Conservation (phyloP, 1,140 invertebrate species). For the Drosophila carrolli region DNA sequence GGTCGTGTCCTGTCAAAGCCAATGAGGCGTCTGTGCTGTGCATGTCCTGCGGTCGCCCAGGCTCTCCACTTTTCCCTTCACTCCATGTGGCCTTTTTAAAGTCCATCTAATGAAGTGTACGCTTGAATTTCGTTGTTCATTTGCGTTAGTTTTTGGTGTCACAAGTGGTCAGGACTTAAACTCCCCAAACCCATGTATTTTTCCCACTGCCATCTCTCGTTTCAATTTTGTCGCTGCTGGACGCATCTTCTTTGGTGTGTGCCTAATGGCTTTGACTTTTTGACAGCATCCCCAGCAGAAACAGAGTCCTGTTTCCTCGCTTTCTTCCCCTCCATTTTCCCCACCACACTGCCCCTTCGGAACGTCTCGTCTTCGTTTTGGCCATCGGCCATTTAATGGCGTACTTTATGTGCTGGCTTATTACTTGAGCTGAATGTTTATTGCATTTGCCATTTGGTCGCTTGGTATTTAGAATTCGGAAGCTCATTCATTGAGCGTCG, state of each 20-base stretch:
- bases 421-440: constrained; percentile 68
- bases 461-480: constrained; percentile 28
- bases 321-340: neutral
- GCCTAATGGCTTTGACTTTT: constrained; percentile 83
- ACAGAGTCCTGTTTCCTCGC: constrained; percentile 29
- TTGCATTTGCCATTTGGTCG: constrained; percentile 56
- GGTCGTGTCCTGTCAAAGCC: constrained; percentile 44
- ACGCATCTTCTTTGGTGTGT: constrained; percentile 45
- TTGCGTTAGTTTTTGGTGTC: constrained; percentile 39
- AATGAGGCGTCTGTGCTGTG: constrained; percentile 30
- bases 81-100: constrained; percentile 30
- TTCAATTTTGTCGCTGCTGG: constrained; percentile 29
- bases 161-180: constrained; percentile 10
- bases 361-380: constrained; percentile 20
- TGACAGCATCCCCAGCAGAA: constrained; percentile 55
- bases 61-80: neutral
- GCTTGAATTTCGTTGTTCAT: constrained; percentile 44
- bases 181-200: too few species aligned
- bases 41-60: constrained; percentile 40
- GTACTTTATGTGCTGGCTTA: constrained; percentile 70
- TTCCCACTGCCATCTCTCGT: constrained; percentile 13
- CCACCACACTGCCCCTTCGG: too few species aligned
- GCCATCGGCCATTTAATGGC: constrained; percentile 63
- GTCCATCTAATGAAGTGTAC: constrained; percentile 59
- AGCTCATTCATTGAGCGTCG: neutral